Conservation (phyloP, 2,113 vertebrate species). For the Illadopsis cleaveri region DNA sequence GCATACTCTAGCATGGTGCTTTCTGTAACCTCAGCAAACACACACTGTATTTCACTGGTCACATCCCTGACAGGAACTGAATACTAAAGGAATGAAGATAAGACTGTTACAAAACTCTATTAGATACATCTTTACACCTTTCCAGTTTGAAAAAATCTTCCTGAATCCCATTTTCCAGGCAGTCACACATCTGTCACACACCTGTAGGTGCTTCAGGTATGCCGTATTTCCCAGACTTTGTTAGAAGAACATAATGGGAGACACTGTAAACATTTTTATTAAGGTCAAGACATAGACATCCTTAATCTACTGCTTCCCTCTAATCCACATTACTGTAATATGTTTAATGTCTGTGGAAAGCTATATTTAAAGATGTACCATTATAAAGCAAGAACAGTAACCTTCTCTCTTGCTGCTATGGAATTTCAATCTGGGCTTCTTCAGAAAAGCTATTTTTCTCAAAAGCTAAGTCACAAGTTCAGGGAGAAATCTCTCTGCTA, state of each 20-base stretch:
- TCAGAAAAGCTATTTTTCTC: constrained; percentile 31
- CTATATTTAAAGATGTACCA: neutral
- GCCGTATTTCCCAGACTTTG: neutral
- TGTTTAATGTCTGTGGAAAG: neutral
- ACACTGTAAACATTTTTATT: neutral
- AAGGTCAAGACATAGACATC: neutral
- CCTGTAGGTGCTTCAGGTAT: neutral
- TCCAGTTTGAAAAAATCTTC: neutral
- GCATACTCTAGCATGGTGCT: neutral
- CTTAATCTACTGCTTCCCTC: neutral
- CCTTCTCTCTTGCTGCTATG: neutral
- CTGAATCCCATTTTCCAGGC: neutral
- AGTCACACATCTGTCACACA: neutral
- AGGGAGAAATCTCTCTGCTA: constrained; percentile 52
- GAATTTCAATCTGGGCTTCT: constrained; percentile 14
- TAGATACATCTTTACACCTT: neutral
- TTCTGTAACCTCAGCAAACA: neutral
- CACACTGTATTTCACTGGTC: neutral
- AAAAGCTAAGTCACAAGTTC: constrained; percentile 52
- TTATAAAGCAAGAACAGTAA: neutral
- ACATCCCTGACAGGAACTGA: neutral
- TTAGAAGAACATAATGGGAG: neutral
- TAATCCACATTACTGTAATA: neutral
- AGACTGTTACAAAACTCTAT: neutral
- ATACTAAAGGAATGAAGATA: neutral